A percentile compares a stretch with the other conserved stretches of the same genome.
phyloP scores from a whole-genome alignment of 2,888 invertebrate species.

The Hirtodrosophila trivittata region DNA sequence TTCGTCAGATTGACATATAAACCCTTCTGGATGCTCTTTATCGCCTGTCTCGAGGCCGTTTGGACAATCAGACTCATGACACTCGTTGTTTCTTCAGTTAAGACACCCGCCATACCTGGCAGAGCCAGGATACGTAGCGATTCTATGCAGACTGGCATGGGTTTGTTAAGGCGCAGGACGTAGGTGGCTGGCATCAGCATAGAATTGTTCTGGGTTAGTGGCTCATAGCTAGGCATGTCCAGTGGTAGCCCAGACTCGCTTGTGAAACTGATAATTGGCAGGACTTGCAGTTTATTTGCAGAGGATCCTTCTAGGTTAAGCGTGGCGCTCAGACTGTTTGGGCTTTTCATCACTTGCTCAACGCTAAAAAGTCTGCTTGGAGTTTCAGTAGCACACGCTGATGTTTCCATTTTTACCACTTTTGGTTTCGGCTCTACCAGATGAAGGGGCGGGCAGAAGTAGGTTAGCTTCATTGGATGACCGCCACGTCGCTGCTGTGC shows the following conservation, averaged over 20 bases:
- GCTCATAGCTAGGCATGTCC: constrained; percentile 90
- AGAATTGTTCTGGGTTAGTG: constrained; percentile 92
- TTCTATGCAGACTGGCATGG: constrained; percentile 92
- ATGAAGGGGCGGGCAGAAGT: constrained; percentile 86
- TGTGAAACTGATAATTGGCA: constrained; percentile 78
- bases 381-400: background rate
- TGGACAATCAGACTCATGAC: constrained; percentile 88
- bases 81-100: constrained; percentile 76
- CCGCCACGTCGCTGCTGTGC: constrained; percentile 92
- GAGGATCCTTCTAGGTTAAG: constrained; percentile 95
- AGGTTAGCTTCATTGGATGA: constrained; percentile 96
- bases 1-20: constrained; percentile 95
- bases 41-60: constrained; percentile 89
- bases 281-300: constrained; percentile 87
- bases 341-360: constrained; percentile 67
- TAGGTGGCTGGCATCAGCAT: constrained; percentile 96
- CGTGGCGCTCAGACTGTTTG: constrained; percentile 93
- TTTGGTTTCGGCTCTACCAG: constrained; percentile 47
- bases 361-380: constrained; percentile 87
- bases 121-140: constrained; percentile 88
- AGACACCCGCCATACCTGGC: constrained; percentile 79
- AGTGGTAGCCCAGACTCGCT: constrained; percentile 69
- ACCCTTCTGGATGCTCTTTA: constrained; percentile 90
- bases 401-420: background rate
- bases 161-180: constrained; percentile 90